Percentiles rank a stretch among this genome's conserved stretches.
Conservation (phyloP, 2,888 invertebrate species). For the Rotaria macrura region DNA sequence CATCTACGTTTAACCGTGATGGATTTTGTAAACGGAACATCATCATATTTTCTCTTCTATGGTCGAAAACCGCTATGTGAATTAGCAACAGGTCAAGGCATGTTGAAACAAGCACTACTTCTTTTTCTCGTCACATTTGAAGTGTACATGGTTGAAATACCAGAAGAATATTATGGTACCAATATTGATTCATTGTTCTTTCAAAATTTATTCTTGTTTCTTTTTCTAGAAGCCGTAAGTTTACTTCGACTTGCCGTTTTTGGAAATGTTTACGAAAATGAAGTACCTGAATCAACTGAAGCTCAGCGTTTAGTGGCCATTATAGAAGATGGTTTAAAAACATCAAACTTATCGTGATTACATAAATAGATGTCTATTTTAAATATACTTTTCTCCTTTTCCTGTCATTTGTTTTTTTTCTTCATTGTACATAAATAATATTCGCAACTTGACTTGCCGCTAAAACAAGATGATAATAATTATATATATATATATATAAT, state of each 20-base stretch:
- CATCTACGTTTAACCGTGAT: slow-evolving; percentile 14
- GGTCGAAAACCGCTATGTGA: slow-evolving; percentile 20
- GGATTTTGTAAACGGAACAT: slow-evolving; percentile 18
- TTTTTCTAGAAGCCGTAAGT: not conserved
- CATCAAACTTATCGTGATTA: not conserved
- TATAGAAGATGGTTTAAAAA: not conserved
- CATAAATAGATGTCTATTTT: not conserved
- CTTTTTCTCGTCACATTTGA: slow-evolving; percentile 14
- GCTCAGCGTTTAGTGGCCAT: not conserved
- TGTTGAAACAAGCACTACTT: not conserved
- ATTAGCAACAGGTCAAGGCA: slow-evolving; percentile 17
- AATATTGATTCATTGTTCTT: too few relatives aligned
- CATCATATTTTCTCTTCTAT: slow-evolving; percentile 17
- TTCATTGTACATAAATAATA: not conserved
- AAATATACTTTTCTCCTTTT: not conserved
- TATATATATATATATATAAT: too few relatives aligned
- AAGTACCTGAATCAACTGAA: slow-evolving; percentile 1
- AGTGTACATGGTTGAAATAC: slow-evolving; percentile 13
- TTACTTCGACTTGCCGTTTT: slow-evolving; percentile 5
- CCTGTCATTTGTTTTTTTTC: not conserved
- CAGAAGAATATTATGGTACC: not conserved
- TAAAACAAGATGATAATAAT: not conserved
- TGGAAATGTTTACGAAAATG: not conserved
- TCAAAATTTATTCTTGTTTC: not conserved
- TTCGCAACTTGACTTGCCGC: not conserved